A percentile compares a stretch with the other conserved stretches of the same genome.
These are phyloP conservation scores for Morus bassanus DNA, from an alignment of 2,797 vertebrate species.

Conservation along the genomic window DNA sequence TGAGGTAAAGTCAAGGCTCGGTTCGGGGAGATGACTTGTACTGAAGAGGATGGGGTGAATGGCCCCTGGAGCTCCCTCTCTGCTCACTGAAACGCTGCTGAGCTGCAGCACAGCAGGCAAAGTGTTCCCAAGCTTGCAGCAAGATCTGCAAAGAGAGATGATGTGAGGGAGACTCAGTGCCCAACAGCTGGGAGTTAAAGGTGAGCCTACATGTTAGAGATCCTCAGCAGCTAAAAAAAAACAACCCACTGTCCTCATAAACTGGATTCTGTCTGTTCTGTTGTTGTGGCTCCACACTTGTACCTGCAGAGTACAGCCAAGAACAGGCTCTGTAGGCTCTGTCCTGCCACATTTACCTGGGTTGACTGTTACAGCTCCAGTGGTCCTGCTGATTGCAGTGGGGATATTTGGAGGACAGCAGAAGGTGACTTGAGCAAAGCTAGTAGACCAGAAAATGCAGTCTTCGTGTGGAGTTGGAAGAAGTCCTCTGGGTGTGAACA, in stretches of 20 bases:
- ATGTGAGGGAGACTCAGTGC: background rate
- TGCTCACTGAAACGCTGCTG: background rate
- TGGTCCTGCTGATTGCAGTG: background rate
- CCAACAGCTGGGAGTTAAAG: background rate
- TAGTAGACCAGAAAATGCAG: background rate
- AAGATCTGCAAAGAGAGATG: background rate
- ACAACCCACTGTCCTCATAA: background rate
- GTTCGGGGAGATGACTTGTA: too few species aligned
- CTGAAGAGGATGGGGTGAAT: background rate
- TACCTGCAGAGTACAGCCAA: background rate
- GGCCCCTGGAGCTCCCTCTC: background rate
- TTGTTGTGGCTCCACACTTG: rapidly evolving
- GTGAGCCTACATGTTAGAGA: background rate
- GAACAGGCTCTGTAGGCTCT: background rate
- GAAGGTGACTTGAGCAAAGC: background rate
- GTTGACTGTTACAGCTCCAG: background rate
- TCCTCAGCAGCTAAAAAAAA: background rate
- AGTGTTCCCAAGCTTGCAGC: background rate
- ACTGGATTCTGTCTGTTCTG: background rate
- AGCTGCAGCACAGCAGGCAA: background rate
- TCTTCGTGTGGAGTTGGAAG: background rate
- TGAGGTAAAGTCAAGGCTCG: background rate
- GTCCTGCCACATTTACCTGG: background rate
- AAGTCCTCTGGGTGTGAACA: background rate
- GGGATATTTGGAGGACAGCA: background rate